A percentile compares a stretch with the other conserved stretches of the same genome.
Conservation (phyloP, 2,113 vertebrate species). For the Mobula hypostoma region DNA sequence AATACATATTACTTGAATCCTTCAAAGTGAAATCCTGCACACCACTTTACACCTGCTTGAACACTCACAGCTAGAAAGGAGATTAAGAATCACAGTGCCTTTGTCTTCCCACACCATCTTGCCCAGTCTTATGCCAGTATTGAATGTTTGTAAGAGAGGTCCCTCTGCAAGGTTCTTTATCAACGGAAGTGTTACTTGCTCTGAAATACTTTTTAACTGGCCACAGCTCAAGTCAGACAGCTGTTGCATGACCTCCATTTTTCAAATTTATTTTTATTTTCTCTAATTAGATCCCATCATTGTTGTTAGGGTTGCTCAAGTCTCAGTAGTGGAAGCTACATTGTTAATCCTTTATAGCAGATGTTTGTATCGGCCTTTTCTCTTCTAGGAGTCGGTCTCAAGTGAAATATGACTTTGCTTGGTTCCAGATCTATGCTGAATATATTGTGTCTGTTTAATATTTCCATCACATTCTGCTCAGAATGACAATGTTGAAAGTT, state of each 20-base stretch:
- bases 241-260: slow-evolving; percentile 26
- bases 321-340: slow-evolving; percentile 29
- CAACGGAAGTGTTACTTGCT: neutral
- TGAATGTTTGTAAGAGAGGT: slow-evolving; percentile 14
- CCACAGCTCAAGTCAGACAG: slow-evolving; percentile 4
- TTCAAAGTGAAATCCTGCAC: neutral
- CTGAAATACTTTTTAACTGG: neutral
- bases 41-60: neutral
- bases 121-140: neutral
- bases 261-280: slow-evolving; percentile 31
- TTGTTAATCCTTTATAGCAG: slow-evolving; percentile 27
- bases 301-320: neutral
- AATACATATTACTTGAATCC: neutral
- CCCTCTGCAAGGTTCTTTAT: neutral
- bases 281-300: slow-evolving; percentile 12
- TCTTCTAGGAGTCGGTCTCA: neutral
- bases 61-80: neutral
- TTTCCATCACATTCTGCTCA: neutral
- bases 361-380: slow-evolving; percentile 5
- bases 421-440: neutral
- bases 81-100: neutral
- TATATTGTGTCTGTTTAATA: neutral
- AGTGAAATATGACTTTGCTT: neutral
- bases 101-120: neutral
- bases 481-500: neutral